These are phyloP conservation scores for Melikaiella ostensackeni DNA, from an alignment of 2,888 invertebrate species.

Conservation along the genomic window DNA sequence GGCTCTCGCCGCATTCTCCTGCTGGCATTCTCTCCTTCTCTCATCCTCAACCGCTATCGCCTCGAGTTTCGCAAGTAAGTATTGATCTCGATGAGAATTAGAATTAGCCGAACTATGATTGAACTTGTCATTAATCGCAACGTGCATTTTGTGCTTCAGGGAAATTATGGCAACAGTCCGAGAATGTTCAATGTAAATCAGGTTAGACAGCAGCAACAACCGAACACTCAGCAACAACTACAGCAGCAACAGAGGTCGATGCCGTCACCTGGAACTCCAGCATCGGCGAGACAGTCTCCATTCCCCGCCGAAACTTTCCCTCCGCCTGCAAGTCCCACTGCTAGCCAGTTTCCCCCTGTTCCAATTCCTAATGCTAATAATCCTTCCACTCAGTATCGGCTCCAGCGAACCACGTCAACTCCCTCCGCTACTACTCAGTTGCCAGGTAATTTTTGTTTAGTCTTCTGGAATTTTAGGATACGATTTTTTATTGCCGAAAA, in stretches of 20 bases:
- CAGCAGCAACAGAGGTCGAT: conserved; percentile 92
- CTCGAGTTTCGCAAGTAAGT: conserved; percentile 79
- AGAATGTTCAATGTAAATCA: conserved; percentile 76
- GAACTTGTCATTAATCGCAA: background rate
- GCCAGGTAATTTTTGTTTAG: conserved; percentile 78
- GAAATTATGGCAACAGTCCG: conserved; percentile 73
- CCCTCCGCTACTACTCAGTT: conserved; percentile 80
- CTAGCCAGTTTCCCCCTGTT: conserved; percentile 75
- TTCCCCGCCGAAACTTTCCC: conserved; percentile 79
- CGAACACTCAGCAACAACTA: conserved; percentile 77
- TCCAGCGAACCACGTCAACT: conserved; percentile 81
- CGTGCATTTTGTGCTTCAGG: conserved; percentile 56
- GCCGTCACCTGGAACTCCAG: conserved; percentile 80
- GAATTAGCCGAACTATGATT: background rate
- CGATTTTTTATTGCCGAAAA: background rate
- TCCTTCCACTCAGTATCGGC: conserved; percentile 78
- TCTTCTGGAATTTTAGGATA: background rate
- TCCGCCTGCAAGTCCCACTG: conserved; percentile 79
- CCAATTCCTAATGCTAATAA: conserved; percentile 73
- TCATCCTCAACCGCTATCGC: conserved; percentile 80
- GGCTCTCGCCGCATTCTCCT: conserved; percentile 80
- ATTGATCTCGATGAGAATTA: conserved; percentile 2
- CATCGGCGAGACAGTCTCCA: conserved; percentile 80
- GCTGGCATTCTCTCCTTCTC: conserved; percentile 73
- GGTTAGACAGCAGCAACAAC: conserved; percentile 78